These are phyloP conservation scores for Drosophila flavopinicola DNA, from an alignment of 2,888 invertebrate species.

Conservation along the genomic window DNA sequence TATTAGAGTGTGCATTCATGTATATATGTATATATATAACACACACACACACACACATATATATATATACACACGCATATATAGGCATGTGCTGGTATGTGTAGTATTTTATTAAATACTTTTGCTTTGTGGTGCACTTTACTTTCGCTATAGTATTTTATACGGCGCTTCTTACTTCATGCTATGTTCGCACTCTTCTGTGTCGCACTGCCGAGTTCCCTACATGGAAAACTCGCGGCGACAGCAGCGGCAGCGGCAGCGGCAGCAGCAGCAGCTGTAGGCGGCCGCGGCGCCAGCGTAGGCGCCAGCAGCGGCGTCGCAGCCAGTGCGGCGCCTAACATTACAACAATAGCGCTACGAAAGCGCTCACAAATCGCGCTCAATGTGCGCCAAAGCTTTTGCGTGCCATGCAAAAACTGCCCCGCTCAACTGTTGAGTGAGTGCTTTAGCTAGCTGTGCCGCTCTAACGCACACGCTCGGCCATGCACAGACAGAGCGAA, in stretches of 20 bases:
- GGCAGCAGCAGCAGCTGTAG: conserved; percentile 43
- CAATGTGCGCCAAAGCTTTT: conserved; percentile 38
- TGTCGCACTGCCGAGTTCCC: conserved; percentile 84
- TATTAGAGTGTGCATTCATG: conserved; percentile 13
- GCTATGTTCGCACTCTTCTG: conserved; percentile 83
- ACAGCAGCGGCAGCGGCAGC: conserved; percentile 38
- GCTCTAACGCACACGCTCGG: conserved; percentile 31
- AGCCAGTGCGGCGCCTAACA: conserved; percentile 50
- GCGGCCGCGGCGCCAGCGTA: conserved; percentile 47
- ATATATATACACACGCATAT: conserved; percentile 1
- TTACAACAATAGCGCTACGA: conserved; percentile 34
- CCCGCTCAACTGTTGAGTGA: conserved; percentile 27
- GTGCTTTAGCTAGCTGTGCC: conserved; percentile 31
- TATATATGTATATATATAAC: conserved; percentile 26
- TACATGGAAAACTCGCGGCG: conserved; percentile 82
- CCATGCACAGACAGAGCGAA: not conserved
- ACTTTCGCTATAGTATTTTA: conserved; percentile 65
- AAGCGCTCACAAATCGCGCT: conserved; percentile 30
- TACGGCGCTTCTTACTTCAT: conserved; percentile 80
- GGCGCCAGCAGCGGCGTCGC: conserved; percentile 46
- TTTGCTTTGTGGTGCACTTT: conserved; percentile 67
- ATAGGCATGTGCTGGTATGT: conserved; percentile 25
- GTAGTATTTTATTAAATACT: conserved; percentile 67
- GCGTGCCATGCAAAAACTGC: conserved; percentile 3
- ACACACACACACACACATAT: conserved; percentile 2